phyloP scores from a whole-genome alignment of 2,113 vertebrate genomes.

The Burhinus oedicnemus region DNA sequence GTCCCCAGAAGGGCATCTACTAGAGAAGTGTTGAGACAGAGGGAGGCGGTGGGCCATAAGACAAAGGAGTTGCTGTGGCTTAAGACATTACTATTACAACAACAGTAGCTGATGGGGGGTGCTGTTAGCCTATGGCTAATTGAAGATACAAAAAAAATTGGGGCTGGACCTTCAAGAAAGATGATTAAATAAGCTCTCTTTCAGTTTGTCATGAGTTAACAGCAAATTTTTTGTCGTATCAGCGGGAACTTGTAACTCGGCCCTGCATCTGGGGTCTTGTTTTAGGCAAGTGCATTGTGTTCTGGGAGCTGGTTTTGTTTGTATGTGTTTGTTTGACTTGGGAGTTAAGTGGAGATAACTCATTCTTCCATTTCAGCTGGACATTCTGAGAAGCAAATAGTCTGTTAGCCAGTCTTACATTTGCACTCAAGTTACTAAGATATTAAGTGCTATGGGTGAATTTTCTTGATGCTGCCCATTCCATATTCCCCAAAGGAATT shows the following conservation, averaged over 20 bases:
- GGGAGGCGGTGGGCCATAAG: background rate
- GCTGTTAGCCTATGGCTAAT: background rate
- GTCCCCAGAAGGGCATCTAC: background rate
- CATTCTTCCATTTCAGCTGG: background rate
- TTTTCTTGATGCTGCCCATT: background rate
- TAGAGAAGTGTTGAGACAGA: background rate
- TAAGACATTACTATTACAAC: background rate
- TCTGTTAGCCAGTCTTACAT: background rate
- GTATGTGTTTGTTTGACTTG: background rate
- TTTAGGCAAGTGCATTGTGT: background rate
- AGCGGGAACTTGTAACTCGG: background rate
- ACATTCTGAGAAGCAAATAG: background rate
- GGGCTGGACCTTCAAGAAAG: background rate
- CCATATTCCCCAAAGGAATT: background rate
- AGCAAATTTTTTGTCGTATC: background rate
- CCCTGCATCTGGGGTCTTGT: background rate
- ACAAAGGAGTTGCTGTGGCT: background rate
- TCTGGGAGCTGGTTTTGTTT: background rate
- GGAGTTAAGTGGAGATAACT: background rate
- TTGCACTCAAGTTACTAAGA: background rate
- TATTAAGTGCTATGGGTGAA: background rate
- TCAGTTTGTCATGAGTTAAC: background rate
- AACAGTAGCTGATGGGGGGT: background rate
- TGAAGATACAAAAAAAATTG: fast-evolving
- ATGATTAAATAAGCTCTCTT: background rate